phyloP scores from a whole-genome alignment of 30 jellyfish, hydroid and myxozoan species.

The Catostylus mosaicus region DNA sequence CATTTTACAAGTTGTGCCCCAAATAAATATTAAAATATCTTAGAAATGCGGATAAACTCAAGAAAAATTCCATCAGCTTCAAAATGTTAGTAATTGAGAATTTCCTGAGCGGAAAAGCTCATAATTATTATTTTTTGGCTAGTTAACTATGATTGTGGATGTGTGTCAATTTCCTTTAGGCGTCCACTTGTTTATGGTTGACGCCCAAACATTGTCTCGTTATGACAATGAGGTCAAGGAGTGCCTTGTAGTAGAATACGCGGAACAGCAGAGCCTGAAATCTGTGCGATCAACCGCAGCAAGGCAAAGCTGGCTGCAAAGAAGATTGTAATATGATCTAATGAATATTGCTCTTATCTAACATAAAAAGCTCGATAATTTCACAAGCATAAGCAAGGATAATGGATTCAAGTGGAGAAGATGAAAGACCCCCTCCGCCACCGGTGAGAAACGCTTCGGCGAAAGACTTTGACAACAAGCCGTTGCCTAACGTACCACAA shows the following conservation, averaged over 20 bases:
- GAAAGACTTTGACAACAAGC: slow-evolving; percentile 84
- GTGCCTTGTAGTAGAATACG: slow-evolving; percentile 40
- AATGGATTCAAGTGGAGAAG: slow-evolving; percentile 80
- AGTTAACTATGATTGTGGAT: too few relatives aligned
- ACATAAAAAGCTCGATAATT: background rate
- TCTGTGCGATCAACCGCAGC: slow-evolving; percentile 65
- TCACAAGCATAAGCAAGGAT: background rate
- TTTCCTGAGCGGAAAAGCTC: too few relatives aligned
- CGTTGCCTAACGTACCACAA: slow-evolving; percentile 92
- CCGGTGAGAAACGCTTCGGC: slow-evolving; percentile 95
- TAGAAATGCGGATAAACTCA: too few relatives aligned
- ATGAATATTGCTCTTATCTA: background rate
- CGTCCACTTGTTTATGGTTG: background rate
- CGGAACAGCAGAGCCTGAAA: slow-evolving; percentile 47
- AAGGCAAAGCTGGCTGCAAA: slow-evolving; percentile 10
- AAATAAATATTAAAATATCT: too few relatives aligned
- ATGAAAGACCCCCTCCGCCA: slow-evolving; percentile 97
- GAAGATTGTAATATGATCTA: slow-evolving; percentile 15
- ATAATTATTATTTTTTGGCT: too few relatives aligned
- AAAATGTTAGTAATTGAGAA: too few relatives aligned
- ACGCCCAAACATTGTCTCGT: slow-evolving; percentile 29
- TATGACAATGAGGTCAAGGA: slow-evolving; percentile 33
- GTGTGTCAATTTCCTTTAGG: too few relatives aligned
- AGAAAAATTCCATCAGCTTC: too few relatives aligned
- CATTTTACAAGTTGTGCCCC: too few relatives aligned